Evolutionary conservation across 1,140 invertebrate genomes (phyloP), one percentile per base, ranked within the genome.

Genomic region (Drosophila sulfurigaster): DNA sequence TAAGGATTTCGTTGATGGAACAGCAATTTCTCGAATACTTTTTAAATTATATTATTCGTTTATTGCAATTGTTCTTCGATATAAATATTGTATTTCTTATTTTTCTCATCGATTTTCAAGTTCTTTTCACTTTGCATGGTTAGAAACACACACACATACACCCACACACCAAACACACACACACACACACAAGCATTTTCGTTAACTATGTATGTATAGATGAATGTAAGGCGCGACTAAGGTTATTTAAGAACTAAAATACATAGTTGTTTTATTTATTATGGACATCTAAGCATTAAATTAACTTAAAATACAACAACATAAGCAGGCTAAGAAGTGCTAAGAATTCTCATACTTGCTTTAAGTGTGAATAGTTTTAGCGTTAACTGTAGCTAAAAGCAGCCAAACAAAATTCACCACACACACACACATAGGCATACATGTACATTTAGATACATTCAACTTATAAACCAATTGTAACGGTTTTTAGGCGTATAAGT

Each of bases 401-500:
- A 75, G 75, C 38, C 46, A 82, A 79, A 56, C 28, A 15, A 35
- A 49, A 63, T 8, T 52, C 46, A 54, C n/a, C 13, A 73, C 15
- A 73, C 66, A 20, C 35, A 80, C 60, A 80, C 59, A 82, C 64
- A 75, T 45, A 76, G 62, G 78, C 60, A 72, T 81, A 76, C 78
- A 82, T 75, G 30, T 77, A 79, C 45, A 60, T 79, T 66, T 75
- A 76, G 80, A 75, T 72, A 76, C 79, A 65, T 72, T 32, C 5
- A 32, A 69, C 77, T 81, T 80, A 75, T 88, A 83, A 71, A 68
- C 62, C 83, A 80, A 76, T 68, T 80, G 72, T 88, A 87, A 83
- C 80, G 67, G 72, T 82, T 88, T 63, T 80, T 88, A 88, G 85
- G 65, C 74, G 67, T 89, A 74, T 88, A 87, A 85, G 83, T 87